Conservation (phyloP, 2,888 invertebrate genomes). For the Drosophila imparisetae region DNA sequence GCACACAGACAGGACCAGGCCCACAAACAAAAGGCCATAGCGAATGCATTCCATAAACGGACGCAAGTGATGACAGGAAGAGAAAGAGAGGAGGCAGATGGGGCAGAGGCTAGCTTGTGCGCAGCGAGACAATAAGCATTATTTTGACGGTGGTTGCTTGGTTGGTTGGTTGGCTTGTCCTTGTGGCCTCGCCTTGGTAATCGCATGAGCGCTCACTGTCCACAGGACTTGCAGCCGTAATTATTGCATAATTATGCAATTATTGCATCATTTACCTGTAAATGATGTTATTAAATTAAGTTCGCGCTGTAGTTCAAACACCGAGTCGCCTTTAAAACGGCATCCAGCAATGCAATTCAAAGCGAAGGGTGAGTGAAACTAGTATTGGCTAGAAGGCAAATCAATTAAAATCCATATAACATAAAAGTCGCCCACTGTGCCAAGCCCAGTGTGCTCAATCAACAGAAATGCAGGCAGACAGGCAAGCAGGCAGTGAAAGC, state of each 20-base stretch:
- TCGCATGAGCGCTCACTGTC: constrained; percentile 31
- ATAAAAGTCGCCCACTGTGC: constrained; percentile 58
- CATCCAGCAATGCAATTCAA: constrained; percentile 41
- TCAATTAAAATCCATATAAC: constrained; percentile 68
- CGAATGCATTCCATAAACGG: constrained; percentile 38
- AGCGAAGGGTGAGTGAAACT: background rate
- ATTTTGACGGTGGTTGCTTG: constrained; percentile 7
- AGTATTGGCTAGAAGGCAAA: constrained; percentile 48
- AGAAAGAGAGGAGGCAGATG: background rate
- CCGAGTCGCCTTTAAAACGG: constrained; percentile 30
- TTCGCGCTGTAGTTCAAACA: constrained; percentile 41
- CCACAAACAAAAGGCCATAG: background rate
- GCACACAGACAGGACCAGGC: background rate
- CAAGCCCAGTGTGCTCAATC: constrained; percentile 63
- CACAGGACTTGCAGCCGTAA: constrained; percentile 55
- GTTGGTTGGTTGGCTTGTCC: constrained; percentile 28
- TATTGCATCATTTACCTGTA: constrained; percentile 67
- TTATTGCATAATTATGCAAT: constrained; percentile 66
- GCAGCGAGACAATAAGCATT: constrained; percentile 25
- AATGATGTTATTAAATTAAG: constrained; percentile 69
- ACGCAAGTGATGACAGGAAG: constrained; percentile 9
- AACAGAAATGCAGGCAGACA: constrained; percentile 47
- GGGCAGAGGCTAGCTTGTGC: constrained; percentile 5
- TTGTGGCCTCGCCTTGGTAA: constrained; percentile 34
- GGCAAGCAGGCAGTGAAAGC: constrained; percentile 48